phyloP scores from a whole-genome alignment of 1,140 invertebrate species.

The Ephestia elutella region DNA sequence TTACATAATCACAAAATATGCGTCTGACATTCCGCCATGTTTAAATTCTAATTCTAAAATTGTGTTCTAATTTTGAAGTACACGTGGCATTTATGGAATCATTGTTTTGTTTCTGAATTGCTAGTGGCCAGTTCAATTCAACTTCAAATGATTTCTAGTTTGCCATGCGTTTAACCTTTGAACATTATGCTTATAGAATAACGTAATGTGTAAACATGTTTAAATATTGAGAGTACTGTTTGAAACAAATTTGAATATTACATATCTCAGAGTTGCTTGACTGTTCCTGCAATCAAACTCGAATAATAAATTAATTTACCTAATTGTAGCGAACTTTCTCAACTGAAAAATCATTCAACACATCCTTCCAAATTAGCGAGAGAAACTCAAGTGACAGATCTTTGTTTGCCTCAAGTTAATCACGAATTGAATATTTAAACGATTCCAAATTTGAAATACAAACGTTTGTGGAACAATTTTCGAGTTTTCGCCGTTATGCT shows the following conservation, averaged over 20 bases:
- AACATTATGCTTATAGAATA: too few species aligned
- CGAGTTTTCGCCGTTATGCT: neutral
- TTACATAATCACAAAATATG: slow-evolving; percentile 39
- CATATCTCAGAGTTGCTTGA: too few species aligned
- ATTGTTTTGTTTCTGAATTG: neutral
- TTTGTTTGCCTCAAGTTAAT: slow-evolving; percentile 13
- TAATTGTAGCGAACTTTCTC: neutral
- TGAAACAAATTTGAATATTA: too few species aligned
- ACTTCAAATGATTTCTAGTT: too few species aligned
- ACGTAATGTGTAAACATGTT: too few species aligned
- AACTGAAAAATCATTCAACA: neutral
- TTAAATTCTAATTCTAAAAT: slow-evolving; percentile 14
- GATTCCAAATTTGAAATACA: slow-evolving; percentile 10
- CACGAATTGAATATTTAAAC: slow-evolving; percentile 21
- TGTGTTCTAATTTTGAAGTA: slow-evolving; percentile 7
- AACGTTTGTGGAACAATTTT: slow-evolving; percentile 16
- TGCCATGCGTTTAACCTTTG: too few species aligned
- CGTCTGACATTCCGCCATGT: slow-evolving; percentile 19
- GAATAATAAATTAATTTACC: neutral
- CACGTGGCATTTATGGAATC: neutral
- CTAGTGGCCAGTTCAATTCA: neutral
- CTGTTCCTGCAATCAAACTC: neutral
- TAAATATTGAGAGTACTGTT: too few species aligned
- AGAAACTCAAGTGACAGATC: neutral
- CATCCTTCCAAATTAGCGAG: neutral